Evolutionary conservation across 2,113 vertebrate species (phyloP).

Genomic region (Gobiocypris rarus): DNA sequence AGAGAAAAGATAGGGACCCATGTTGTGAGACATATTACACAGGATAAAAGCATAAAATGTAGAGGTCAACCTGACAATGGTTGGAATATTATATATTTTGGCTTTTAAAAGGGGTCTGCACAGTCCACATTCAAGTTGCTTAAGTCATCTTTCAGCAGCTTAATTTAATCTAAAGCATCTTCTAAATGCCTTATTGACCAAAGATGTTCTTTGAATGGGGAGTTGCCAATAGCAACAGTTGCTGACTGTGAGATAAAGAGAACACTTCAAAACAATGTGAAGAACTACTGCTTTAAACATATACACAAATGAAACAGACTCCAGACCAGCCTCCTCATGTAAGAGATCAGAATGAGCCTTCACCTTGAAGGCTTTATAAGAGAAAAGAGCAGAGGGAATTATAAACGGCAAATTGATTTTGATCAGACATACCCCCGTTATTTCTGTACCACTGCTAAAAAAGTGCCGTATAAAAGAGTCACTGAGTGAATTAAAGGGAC

Average conservation of each 20-base stretch:
- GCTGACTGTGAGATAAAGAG: not conserved
- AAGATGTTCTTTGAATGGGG: not conserved
- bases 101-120: not conserved
- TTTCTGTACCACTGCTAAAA: slow-evolving; percentile 58
- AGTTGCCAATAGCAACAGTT: slow-evolving; percentile 30
- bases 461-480: slow-evolving; percentile 55
- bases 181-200: not conserved
- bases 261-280: slow-evolving; percentile 8
- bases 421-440: slow-evolving; percentile 56
- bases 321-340: slow-evolving; percentile 11
- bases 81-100: too few relatives aligned
- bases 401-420: slow-evolving; percentile 60
- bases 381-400: slow-evolving; percentile 46
- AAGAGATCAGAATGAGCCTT: slow-evolving; percentile 41
- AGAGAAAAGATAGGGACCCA: not conserved
- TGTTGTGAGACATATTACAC: not conserved
- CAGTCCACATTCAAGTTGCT: not conserved
- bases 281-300: not conserved
- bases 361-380: slow-evolving; percentile 48
- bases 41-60: not conserved
- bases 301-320: slow-evolving; percentile 17
- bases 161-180: not conserved
- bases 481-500: slow-evolving; percentile 51
- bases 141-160: not conserved
- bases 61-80: not conserved